These are phyloP conservation scores for Stratiolaelaps scimitus DNA, from an alignment of 1,140 invertebrate genomes.

Conservation along the genomic window DNA sequence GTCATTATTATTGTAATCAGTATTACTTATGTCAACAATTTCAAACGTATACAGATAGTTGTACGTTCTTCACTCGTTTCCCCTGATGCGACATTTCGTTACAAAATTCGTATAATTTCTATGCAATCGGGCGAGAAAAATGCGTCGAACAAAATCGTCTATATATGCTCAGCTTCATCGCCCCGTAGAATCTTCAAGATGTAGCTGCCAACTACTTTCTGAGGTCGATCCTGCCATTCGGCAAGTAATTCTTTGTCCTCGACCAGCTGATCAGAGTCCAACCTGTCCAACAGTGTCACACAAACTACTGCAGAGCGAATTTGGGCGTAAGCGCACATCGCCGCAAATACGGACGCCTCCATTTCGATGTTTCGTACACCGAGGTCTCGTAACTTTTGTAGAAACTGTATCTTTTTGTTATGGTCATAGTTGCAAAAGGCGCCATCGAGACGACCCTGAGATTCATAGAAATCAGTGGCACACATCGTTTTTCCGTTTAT, in stretches of 20 bases:
- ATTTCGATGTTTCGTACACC: slow-evolving; percentile 95
- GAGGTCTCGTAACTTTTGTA: slow-evolving; percentile 57
- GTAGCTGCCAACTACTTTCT: slow-evolving; percentile 69
- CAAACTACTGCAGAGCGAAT: slow-evolving; percentile 86
- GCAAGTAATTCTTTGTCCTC: slow-evolving; percentile 69
- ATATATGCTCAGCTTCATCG: too few species aligned
- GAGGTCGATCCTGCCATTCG: slow-evolving; percentile 83
- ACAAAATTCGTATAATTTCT: too few species aligned
- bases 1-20: too few species aligned
- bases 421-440: slow-evolving; percentile 89
- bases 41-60: too few species aligned
- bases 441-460: slow-evolving; percentile 81
- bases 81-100: too few species aligned
- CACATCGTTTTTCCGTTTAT: slow-evolving; percentile 84
- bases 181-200: slow-evolving; percentile 46
- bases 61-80: too few species aligned
- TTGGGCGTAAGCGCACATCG: slow-evolving; percentile 82
- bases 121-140: too few species aligned
- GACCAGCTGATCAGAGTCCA: slow-evolving; percentile 80
- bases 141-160: too few species aligned
- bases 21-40: too few species aligned
- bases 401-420: slow-evolving; percentile 73
- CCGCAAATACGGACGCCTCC: slow-evolving; percentile 84
- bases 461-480: slow-evolving; percentile 92
- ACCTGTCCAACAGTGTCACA: slow-evolving; percentile 78